phyloP scores from a whole-genome alignment of 1,140 invertebrate species.

The Diorhabda elongata region DNA sequence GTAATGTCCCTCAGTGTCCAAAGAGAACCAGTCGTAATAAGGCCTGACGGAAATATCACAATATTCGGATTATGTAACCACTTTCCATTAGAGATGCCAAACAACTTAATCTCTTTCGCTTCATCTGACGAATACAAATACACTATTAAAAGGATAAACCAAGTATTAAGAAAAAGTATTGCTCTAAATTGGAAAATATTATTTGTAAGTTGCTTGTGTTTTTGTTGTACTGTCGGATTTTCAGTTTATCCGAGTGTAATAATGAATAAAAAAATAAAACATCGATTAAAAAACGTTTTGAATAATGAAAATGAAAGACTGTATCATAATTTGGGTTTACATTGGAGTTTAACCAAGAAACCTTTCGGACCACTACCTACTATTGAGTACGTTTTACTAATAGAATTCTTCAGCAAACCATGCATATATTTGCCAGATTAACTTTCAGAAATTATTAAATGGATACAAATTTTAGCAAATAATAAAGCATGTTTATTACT shows the following conservation, averaged over 20 bases:
- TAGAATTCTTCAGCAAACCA: constrained; percentile 21
- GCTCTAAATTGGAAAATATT: constrained; percentile 17
- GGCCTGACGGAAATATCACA: constrained; percentile 25
- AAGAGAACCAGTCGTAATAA: constrained; percentile 20
- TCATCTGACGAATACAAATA: constrained; percentile 28
- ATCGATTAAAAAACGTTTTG: constrained; percentile 18
- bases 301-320: constrained; percentile 26
- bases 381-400: constrained; percentile 27
- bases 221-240: constrained; percentile 22
- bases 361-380: constrained; percentile 19
- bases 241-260: constrained; percentile 21
- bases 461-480: too few relatives aligned
- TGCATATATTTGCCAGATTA: constrained; percentile 11
- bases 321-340: constrained; percentile 25
- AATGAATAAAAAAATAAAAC: constrained; percentile 23
- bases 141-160: constrained; percentile 25
- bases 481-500: too few relatives aligned
- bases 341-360: constrained; percentile 23
- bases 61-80: constrained; percentile 27
- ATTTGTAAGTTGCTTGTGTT: constrained; percentile 20
- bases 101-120: constrained; percentile 21
- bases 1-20: constrained; percentile 15
- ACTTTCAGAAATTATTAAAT: background rate
- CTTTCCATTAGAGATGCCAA: constrained; percentile 24
- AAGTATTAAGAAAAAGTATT: constrained; percentile 14